Evolutionary conservation across 35 echinoderm and acorn worm genomes (phyloP), one percentile per base, ranked within the genome.

Genomic region (Patiria miniata): DNA sequence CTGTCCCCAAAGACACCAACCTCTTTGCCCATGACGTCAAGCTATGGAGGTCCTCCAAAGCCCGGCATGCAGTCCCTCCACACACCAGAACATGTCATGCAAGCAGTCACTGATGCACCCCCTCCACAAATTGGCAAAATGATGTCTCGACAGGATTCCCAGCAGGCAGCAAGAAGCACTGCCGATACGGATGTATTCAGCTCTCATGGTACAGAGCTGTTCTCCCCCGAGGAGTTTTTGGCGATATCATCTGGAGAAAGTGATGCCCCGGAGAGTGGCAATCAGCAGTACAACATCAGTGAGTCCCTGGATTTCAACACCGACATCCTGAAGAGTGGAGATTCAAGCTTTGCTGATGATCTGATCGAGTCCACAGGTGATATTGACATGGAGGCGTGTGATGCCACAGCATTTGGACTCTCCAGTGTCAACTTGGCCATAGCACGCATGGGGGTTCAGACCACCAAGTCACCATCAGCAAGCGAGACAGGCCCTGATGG

Each of bases 361-460:
- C 77, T 90, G 73, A 80, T 80, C 39, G 84, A 77, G 47, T 51
- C 59, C 39, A 50, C 59, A 10, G 65, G 22, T 44, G 84, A 86
- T 28, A 50, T 77, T 61, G 40, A 40, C 23, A 50, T 86, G 23
- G 84, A 86, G 14, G 84, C 55, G 36, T 84, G 82, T 50, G 84
- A 86, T 73, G 65, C 84, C 16, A 47, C 84, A 39, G 84, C 84
- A 26, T 86, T 89, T 77, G 88, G 89, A 1, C 80, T 95, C 22
- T 79, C 79, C 34, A 92, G 81, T 50, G 90, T 95, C 30, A 91
- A 56, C 60, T 84, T 81, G 37, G 93, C 93, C 28, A 95, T 95
- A 39, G 90, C 85, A 18, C 79, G 88, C 37, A 90, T 90, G 88
- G 88, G 88, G 14, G 81, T 84, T 51, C 59, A 39, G n/a, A 83